A percentile compares a stretch with the other conserved stretches of the same genome.
These are phyloP conservation scores for Timema cristinae DNA, from an alignment of 2,888 invertebrate species.

Conservation along the genomic window DNA sequence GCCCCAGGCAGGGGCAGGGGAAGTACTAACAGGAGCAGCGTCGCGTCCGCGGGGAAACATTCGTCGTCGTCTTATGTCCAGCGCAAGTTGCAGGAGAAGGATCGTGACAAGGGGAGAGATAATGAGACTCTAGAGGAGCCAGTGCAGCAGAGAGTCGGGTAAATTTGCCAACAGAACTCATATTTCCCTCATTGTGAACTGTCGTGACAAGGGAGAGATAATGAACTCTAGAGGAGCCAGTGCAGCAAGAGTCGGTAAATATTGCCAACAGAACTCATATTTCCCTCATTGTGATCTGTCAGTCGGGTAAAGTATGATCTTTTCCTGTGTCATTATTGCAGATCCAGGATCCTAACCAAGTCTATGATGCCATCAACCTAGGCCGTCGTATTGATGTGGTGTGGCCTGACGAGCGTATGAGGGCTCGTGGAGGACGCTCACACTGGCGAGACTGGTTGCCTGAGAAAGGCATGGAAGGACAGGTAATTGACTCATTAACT, in stretches of 20 bases:
- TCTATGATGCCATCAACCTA: conserved; percentile 88
- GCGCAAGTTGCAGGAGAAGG: conserved; percentile 25
- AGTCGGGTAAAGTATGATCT: not conserved
- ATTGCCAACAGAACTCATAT: not conserved
- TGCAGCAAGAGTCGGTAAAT: conserved; percentile 55
- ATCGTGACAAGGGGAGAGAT: conserved; percentile 34
- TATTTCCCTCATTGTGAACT: no score
- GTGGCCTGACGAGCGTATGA: conserved; percentile 91
- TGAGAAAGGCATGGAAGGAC: conserved; percentile 86
- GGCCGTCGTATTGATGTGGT: conserved; percentile 88
- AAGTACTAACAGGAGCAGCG: conserved; percentile 70
- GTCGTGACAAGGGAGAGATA: conserved; percentile 25
- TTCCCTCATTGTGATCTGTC: no score
- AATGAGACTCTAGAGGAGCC: conserved; percentile 40
- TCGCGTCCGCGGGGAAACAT: conserved; percentile 83
- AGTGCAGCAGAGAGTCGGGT: conserved; percentile 54
- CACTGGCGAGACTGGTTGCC: conserved; percentile 92
- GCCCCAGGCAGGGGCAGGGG: conserved; percentile 56
- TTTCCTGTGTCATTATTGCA: not conserved
- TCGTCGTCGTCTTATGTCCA: conserved; percentile 57
- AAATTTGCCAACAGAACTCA: conserved; percentile 32
- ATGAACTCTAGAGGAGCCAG: conserved; percentile 41
- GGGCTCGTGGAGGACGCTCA: conserved; percentile 79
- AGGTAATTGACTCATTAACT: no score
- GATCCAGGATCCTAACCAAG: conserved; percentile 53